Conservation (phyloP, 2,113 vertebrate species). For the Anthoscopus minutus region DNA sequence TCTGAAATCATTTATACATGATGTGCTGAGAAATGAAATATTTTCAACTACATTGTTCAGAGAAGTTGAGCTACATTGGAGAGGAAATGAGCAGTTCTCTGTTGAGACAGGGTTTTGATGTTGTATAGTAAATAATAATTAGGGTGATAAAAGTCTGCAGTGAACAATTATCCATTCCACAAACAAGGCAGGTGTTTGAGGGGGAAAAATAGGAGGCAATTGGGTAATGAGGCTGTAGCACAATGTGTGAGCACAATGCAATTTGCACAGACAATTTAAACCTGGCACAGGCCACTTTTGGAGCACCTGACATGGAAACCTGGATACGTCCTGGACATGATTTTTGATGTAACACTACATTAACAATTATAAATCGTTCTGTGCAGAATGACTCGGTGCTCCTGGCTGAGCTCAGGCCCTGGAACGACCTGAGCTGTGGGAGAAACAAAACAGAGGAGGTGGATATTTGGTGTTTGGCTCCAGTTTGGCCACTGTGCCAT, state of each 20-base stretch:
- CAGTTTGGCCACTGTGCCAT: accelerated
- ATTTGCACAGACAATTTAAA: constrained; percentile 45
- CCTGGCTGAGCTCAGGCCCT: background rate
- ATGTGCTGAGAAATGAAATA: background rate
- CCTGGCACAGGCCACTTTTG: background rate
- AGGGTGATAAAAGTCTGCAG: constrained; percentile 26
- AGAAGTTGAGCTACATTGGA: background rate
- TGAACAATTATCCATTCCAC: constrained; percentile 26
- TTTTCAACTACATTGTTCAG: background rate
- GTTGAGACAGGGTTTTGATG: background rate
- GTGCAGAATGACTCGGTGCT: background rate
- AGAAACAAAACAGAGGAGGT: background rate
- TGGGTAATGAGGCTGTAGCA: constrained; percentile 31
- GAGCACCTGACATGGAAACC: constrained; percentile 18
- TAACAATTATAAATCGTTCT: background rate
- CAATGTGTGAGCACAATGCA: constrained; percentile 7
- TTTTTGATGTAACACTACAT: background rate
- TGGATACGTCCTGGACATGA: background rate
- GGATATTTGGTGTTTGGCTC: background rate
- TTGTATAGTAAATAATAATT: constrained; percentile 40
- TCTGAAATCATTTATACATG: background rate
- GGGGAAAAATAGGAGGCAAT: constrained; percentile 5
- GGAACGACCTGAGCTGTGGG: background rate
- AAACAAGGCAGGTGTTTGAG: constrained; percentile 45
- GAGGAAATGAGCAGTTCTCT: background rate